Evolutionary conservation across 23 tunicate genomes (phyloP).

Genomic region (Oikopleura dioica): DNA sequence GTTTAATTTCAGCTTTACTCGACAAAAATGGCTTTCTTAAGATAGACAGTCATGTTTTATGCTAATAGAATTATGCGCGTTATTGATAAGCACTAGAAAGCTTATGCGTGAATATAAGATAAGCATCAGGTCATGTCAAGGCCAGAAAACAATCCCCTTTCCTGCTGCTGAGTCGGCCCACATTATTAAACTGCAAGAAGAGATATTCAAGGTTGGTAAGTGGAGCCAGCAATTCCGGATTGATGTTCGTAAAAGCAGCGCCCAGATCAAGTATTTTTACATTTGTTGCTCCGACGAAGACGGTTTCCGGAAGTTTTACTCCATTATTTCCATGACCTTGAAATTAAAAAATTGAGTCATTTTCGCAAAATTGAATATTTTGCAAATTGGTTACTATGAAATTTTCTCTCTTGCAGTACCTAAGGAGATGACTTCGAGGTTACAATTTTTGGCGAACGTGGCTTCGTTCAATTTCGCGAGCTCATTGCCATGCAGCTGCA

Average conservation of each 20-base stretch:
- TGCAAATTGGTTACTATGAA: background rate
- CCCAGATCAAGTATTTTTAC: conserved; percentile 2
- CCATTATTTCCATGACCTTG: background rate
- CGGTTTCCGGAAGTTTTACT: background rate
- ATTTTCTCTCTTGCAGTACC: background rate
- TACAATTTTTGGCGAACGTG: background rate
- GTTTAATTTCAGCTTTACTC: too few relatives aligned
- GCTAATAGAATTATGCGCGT: too few relatives aligned
- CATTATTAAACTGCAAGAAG: background rate
- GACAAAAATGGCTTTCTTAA: too few relatives aligned
- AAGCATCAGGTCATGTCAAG: too few relatives aligned
- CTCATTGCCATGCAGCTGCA: conserved; percentile 2
- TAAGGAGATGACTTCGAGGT: too few relatives aligned
- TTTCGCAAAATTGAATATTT: background rate
- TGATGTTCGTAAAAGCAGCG: background rate
- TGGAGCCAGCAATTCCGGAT: background rate
- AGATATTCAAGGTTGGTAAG: background rate
- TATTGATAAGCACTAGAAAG: too few relatives aligned
- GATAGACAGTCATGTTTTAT: too few relatives aligned
- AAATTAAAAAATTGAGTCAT: background rate
- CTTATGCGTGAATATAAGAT: too few relatives aligned
- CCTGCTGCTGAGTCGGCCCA: too few relatives aligned
- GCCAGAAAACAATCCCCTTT: too few relatives aligned
- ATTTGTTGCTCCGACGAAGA: background rate
- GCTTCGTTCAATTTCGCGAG: background rate